A percentile compares a stretch with the other conserved stretches of the same genome.
Evolutionary conservation across 2,797 vertebrate species (phyloP).

Genomic region (Hoplostethus atlanticus): DNA sequence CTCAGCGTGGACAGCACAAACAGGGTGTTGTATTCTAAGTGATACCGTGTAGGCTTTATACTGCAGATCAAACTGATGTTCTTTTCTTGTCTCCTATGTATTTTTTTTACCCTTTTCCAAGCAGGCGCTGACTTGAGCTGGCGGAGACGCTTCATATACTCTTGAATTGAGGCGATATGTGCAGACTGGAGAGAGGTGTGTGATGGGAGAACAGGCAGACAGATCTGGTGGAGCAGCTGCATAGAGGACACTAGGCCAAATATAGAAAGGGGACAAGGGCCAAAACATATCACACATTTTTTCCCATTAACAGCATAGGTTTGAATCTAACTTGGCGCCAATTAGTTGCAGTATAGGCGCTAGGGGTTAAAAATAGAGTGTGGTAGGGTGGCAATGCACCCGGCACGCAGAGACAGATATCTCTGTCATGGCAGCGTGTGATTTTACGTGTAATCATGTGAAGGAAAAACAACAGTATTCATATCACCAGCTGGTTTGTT

Average conservation of each 20-base stretch:
- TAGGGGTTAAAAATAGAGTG: conserved; percentile 74
- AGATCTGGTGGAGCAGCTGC: conserved; percentile 84
- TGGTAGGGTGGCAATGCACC: conserved; percentile 64
- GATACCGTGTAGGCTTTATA: conserved; percentile 16
- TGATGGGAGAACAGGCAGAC: conserved; percentile 73
- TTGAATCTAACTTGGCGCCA: conserved; percentile 85
- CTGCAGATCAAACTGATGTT: conserved; percentile 19
- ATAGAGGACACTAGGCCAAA: conserved; percentile 74
- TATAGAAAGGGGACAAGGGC: conserved; percentile 82
- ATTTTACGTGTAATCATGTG: conserved; percentile 75
- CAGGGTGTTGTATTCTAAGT: conserved; percentile 22
- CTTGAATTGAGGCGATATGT: conserved; percentile 62
- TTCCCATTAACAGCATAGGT: conserved; percentile 86
- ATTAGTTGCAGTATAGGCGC: conserved; percentile 79
- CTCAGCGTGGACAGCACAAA: conserved; percentile 28
- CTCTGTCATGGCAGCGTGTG: conserved; percentile 70
- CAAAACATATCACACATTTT: conserved; percentile 87
- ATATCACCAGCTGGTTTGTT: conserved; percentile 74
- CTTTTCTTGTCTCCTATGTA: conserved; percentile 29
- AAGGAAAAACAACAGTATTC: conserved; percentile 72
- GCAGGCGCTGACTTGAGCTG: conserved; percentile 36
- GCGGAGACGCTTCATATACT: conserved; percentile 25
- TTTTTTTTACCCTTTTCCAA: conserved; percentile 31
- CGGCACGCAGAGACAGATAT: conserved; percentile 74
- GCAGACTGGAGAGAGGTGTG: conserved; percentile 70